These are phyloP conservation scores for Onychostoma macrolepis DNA, from an alignment of 2,113 vertebrate genomes.

Conservation along the genomic window DNA sequence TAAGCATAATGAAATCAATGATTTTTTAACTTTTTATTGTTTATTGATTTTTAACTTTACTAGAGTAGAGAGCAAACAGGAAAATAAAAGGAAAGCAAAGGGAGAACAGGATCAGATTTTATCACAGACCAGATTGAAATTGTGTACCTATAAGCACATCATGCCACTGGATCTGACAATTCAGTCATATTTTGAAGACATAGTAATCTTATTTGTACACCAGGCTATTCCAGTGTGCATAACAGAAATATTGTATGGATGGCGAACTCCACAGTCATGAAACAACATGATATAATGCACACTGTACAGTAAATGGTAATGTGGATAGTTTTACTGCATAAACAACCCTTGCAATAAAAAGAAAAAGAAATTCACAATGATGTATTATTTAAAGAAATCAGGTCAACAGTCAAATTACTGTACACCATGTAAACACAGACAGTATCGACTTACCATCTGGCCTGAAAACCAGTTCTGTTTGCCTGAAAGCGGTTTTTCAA, in stretches of 20 bases:
- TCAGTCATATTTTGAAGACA: neutral
- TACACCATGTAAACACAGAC: neutral
- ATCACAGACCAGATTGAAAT: neutral
- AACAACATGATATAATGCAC: neutral
- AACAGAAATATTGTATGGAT: neutral
- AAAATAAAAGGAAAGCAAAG: neutral
- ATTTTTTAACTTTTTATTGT: neutral
- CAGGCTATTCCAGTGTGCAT: neutral
- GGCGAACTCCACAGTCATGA: neutral
- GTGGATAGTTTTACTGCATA: neutral
- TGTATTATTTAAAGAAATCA: neutral
- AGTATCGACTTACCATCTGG: neutral
- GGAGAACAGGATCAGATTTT: neutral
- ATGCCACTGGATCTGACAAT: too few relatives aligned
- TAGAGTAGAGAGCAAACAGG: neutral
- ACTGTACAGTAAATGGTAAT: neutral
- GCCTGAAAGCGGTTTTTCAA: neutral
- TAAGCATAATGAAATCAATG: neutral
- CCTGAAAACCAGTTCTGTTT: constrained; percentile 6
- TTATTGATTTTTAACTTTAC: neutral
- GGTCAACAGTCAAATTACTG: neutral
- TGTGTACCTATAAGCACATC: neutral
- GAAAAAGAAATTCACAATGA: neutral
- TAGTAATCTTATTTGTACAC: too few relatives aligned
- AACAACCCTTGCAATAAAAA: neutral